phyloP scores from a whole-genome alignment of 1,140 invertebrate genomes.

The Adoxophyes honmai region DNA sequence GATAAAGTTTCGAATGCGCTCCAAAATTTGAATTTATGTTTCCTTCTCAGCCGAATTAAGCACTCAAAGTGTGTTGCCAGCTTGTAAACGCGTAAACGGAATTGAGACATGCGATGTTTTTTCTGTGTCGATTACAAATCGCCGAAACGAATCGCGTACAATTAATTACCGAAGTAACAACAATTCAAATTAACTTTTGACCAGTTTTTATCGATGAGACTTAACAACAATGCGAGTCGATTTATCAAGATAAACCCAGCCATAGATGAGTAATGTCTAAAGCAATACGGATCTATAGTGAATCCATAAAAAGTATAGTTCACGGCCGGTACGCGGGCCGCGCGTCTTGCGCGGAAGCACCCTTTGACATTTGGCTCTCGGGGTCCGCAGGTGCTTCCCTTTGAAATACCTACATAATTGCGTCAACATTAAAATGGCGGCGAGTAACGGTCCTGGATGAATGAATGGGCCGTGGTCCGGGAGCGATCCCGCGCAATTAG shows the following conservation, averaged over 20 bases:
- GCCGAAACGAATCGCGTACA: background rate
- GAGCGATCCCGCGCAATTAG: constrained; percentile 34
- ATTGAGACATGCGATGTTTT: background rate
- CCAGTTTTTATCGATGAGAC: constrained; percentile 29
- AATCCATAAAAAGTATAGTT: constrained; percentile 65
- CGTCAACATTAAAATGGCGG: constrained; percentile 36
- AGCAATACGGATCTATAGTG: constrained; percentile 51
- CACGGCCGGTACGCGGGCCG: constrained; percentile 43
- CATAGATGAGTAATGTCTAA: constrained; percentile 41
- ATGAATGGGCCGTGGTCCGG: constrained; percentile 42
- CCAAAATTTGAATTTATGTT: background rate
- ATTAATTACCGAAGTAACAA: constrained; percentile 16
- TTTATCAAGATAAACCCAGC: constrained; percentile 42
- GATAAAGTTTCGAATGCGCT: too few species aligned
- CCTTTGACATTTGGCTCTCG: constrained; percentile 57
- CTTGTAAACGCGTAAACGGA: too few species aligned
- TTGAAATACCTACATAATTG: constrained; percentile 48
- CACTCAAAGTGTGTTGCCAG: too few species aligned
- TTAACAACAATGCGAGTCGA: constrained; percentile 38
- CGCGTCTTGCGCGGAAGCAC: constrained; percentile 47
- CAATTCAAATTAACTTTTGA: constrained; percentile 34
- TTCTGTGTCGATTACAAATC: background rate
- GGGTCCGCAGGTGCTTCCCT: constrained; percentile 48
- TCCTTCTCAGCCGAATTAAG: background rate
- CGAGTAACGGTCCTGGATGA: constrained; percentile 45